These are phyloP conservation scores for Lithophane semibrunnea DNA, from an alignment of 2,888 invertebrate species.

Conservation along the genomic window DNA sequence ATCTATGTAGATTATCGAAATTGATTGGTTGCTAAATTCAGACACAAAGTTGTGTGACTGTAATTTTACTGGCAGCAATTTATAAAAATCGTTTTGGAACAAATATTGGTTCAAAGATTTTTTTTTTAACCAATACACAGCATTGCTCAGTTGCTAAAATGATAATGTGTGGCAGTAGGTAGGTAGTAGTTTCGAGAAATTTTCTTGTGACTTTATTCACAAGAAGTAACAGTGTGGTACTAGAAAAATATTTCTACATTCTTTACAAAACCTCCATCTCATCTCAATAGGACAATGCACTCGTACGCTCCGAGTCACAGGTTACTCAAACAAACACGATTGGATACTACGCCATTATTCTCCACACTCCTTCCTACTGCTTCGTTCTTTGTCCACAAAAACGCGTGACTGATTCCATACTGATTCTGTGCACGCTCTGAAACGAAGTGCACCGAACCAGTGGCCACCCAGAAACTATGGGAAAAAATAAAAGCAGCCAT, in stretches of 20 bases:
- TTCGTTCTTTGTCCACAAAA: conserved; percentile 43
- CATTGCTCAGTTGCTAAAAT: no score
- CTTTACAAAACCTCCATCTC: not conserved
- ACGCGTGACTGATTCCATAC: conserved; percentile 63
- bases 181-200: not conserved
- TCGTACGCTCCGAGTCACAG: conserved; percentile 12
- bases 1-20: not conserved
- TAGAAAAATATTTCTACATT: not conserved
- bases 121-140: no score
- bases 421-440: conserved; percentile 56
- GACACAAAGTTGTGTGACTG: not conserved
- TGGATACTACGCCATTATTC: conserved; percentile 31
- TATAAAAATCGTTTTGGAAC: no score
- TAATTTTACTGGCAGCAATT: not conserved
- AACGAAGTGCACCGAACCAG: conserved; percentile 50
- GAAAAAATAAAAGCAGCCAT: conserved; percentile 28
- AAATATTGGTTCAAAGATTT: not conserved
- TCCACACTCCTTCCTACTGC: conserved; percentile 2
- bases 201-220: not conserved
- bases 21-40: not conserved
- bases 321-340: conserved; percentile 22
- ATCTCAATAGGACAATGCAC: not conserved
- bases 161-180: no score
- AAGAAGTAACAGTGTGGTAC: not conserved
- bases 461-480: conserved; percentile 41